Conservation (phyloP, 2,113 vertebrate genomes). For the Cyprinodon brontotheroides region DNA sequence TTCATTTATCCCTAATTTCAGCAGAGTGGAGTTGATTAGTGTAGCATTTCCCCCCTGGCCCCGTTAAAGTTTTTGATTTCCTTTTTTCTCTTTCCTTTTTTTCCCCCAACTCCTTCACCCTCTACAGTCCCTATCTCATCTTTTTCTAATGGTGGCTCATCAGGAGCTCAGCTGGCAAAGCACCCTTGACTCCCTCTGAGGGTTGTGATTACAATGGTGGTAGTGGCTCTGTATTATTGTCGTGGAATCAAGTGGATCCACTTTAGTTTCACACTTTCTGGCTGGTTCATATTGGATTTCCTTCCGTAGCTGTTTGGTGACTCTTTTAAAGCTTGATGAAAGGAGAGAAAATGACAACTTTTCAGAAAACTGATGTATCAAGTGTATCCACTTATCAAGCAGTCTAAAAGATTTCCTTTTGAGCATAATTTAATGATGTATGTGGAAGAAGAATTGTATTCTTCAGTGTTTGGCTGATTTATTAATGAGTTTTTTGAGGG, state of each 20-base stretch:
- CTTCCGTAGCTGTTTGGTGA: conserved; percentile 4
- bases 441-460: conserved; percentile 1
- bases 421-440: conserved; percentile 7
- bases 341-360: background rate
- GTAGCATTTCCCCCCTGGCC: conserved; percentile 64
- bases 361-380: background rate
- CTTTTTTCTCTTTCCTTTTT: conserved; percentile 27
- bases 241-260: conserved; percentile 63
- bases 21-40: conserved; percentile 72
- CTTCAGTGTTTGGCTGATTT: conserved; percentile 20
- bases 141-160: conserved; percentile 65
- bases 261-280: conserved; percentile 36
- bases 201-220: conserved; percentile 54
- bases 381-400: conserved; percentile 1
- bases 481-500: conserved; percentile 6
- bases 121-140: conserved; percentile 37
- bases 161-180: conserved; percentile 61
- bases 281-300: background rate
- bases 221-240: conserved; percentile 53
- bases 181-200: conserved; percentile 58
- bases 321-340: conserved; percentile 11
- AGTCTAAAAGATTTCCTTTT: background rate
- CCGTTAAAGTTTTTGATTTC: conserved; percentile 68
- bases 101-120: conserved; percentile 5
- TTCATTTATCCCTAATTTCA: conserved; percentile 76